Conservation (phyloP, 1,140 invertebrate species). For the Aphis gossypii region DNA sequence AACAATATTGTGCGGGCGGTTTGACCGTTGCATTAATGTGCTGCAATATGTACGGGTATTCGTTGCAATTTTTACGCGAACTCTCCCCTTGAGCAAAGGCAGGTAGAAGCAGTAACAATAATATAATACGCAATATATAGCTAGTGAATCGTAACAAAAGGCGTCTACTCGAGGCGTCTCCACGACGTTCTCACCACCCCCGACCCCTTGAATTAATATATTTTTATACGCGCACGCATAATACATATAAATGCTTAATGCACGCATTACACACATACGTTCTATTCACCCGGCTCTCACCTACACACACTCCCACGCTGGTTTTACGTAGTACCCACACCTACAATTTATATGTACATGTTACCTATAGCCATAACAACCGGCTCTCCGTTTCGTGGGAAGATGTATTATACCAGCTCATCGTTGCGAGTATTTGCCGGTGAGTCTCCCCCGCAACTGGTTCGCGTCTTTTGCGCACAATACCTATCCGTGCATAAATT, state of each 20-base stretch:
- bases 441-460: conserved; percentile 6
- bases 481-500: not conserved
- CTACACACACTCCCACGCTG: not conserved
- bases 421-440: too few relatives aligned
- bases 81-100: not conserved
- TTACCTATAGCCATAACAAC: too few relatives aligned
- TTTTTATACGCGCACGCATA: not conserved
- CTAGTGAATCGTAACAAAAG: not conserved
- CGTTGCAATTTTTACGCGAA: not conserved
- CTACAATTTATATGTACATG: not conserved
- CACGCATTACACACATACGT: not conserved
- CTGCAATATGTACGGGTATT: not conserved
- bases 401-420: not conserved
- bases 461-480: not conserved
- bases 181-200: not conserved
- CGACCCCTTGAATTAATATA: not conserved
- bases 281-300: not conserved
- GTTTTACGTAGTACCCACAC: not conserved
- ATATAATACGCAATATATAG: not conserved
- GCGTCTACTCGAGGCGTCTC: not conserved
- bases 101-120: not conserved
- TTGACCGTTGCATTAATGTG: not conserved
- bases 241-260: not conserved
- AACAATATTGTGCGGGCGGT: not conserved
- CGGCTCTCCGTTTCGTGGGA: conserved; percentile 28